Conservation (phyloP, 2,888 invertebrate species). For the Ochropleura plecta region DNA sequence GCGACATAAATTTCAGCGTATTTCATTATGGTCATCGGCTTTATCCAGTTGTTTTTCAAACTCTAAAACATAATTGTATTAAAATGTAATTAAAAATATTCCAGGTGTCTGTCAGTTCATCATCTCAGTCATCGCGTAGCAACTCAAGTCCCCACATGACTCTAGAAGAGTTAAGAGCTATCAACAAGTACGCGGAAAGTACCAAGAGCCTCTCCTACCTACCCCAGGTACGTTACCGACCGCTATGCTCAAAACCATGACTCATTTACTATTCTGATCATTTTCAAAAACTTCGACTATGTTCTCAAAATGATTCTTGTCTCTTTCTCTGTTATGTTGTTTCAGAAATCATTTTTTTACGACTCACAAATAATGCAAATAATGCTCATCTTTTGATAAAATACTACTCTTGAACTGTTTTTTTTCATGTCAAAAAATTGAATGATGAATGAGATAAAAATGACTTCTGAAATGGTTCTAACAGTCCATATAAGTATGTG, state of each 20-base stretch:
- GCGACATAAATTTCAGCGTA: not conserved
- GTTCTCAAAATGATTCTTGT: constrained; percentile 33
- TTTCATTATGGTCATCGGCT: not conserved
- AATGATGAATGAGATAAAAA: constrained; percentile 9
- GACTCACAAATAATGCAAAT: not conserved
- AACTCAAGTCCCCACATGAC: constrained; percentile 93
- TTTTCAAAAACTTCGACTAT: constrained; percentile 37
- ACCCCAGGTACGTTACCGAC: constrained; percentile 93
- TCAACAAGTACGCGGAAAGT: constrained; percentile 97
- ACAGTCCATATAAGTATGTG: constrained; percentile 52
- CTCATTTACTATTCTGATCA: constrained; percentile 34
- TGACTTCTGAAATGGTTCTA: constrained; percentile 51
- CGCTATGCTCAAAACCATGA: constrained; percentile 3
- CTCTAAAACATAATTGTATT: not conserved
- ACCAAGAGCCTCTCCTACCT: constrained; percentile 97
- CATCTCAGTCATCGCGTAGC: constrained; percentile 93
- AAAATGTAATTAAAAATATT: constrained; percentile 53
- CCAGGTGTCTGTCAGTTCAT: constrained; percentile 93
- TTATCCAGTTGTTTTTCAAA: not conserved
- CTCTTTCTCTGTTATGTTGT: constrained; percentile 41
- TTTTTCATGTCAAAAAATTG: not conserved
- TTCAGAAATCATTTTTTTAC: constrained; percentile 53
- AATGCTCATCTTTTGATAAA: not conserved
- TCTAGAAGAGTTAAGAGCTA: constrained; percentile 95
- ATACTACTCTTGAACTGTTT: not conserved